Evolutionary conservation across 2,888 invertebrate species (phyloP), one percentile per base, ranked within the genome.

Genomic region (Nomada goodeniana): DNA sequence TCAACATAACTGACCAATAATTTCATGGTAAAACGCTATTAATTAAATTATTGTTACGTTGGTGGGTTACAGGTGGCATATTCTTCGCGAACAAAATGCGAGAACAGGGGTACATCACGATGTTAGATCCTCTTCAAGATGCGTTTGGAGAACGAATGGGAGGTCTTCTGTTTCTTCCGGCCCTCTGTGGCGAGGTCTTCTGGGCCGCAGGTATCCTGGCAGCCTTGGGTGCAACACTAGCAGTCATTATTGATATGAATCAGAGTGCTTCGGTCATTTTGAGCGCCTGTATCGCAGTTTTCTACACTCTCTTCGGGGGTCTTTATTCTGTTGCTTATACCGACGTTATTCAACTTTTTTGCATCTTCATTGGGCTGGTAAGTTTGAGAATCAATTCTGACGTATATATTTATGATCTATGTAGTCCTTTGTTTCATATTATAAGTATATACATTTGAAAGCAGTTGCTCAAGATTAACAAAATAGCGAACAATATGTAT

Each of bases 51-150:
- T 36, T 36, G 36, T 36, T 23, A 4, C 42, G 20, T 23, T 29
- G 47, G 36, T 55, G 29, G 29, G 44, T 57, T 86, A 50, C 93
- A 98, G 99, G 99, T 86, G 99, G 99, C 18, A 96, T 98, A 91
- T 98, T 99, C 95, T 99, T 99, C 95, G 99, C 99, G 88, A 98
- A 98, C 94, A 98, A 98, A 91, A 99, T 99, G 99, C 96, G 99
- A 88, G 96, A 97, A 93, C 98, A 99, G 94, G 99, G 99, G 85
- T 99, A 99, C 95, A 97, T 99, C 86, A 99, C 99, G 52, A 99
- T 99, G 99, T 94, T 99, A 94, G 99, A 99, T 94, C 99, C 99
- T 2, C 96, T 99, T 91, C 99, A 99, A 95, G 98, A 98, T 93
- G 97, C 97, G 77, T 99, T 99, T 94, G 99, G 99, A 29, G 98